A percentile compares a stretch with the other conserved stretches of the same genome.
These are phyloP conservation scores for Alauda arvensis DNA, from an alignment of 2,797 vertebrate genomes.

Conservation along the genomic window DNA sequence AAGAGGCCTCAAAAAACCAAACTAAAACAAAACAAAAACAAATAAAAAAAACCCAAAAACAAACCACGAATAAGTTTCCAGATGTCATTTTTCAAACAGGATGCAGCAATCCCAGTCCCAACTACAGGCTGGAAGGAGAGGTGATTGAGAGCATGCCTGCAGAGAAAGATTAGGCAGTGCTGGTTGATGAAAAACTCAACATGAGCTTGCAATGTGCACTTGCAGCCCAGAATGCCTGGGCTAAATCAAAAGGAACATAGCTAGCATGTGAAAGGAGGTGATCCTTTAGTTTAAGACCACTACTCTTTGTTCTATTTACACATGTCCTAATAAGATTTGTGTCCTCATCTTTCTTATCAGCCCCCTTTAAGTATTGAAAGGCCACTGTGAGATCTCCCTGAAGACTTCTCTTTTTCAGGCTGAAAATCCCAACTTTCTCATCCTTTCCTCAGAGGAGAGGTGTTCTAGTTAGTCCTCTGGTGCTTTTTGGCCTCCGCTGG, in stretches of 20 bases:
- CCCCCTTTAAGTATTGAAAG: background rate
- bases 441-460: background rate
- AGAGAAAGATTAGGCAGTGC: background rate
- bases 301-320: background rate
- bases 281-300: background rate
- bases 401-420: background rate
- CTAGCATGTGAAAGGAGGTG: background rate
- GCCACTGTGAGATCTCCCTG: accelerated
- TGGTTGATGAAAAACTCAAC: background rate
- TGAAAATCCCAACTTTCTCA: background rate
- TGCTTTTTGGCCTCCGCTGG: background rate
- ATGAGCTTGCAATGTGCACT: background rate
- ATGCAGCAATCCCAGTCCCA: background rate
- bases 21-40: too few species aligned
- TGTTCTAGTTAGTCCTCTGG: background rate
- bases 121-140: background rate
- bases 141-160: background rate
- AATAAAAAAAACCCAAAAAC: background rate
- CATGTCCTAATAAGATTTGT: background rate
- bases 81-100: background rate
- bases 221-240: background rate
- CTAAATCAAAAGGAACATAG: background rate
- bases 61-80: background rate
- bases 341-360: background rate
- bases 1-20: too few species aligned